Conservation (phyloP, 2,797 vertebrate genomes). For the Iguana delicatissima region DNA sequence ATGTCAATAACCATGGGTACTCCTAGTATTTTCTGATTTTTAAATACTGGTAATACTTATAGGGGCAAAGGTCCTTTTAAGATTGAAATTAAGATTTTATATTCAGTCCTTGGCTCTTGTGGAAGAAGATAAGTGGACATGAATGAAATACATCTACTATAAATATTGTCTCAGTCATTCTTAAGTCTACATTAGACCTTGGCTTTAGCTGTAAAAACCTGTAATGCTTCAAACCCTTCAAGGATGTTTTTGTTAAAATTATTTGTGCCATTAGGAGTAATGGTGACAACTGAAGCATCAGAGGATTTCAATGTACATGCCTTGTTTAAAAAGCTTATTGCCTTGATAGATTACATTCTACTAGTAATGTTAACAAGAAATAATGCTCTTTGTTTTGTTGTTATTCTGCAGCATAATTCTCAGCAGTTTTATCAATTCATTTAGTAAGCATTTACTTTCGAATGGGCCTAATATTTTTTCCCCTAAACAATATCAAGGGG, state of each 20-base stretch:
- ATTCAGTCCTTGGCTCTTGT: slow-evolving; percentile 37
- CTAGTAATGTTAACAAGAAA: neutral
- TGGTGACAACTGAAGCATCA: slow-evolving; percentile 31
- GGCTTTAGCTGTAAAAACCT: slow-evolving; percentile 29
- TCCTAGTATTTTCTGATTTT: neutral
- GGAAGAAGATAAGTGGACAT: slow-evolving; percentile 16
- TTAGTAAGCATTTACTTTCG: slow-evolving; percentile 59
- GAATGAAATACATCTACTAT: slow-evolving; percentile 44
- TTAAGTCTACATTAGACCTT: slow-evolving; percentile 12
- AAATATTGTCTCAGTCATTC: slow-evolving; percentile 35
- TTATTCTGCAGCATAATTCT: slow-evolving; percentile 34
- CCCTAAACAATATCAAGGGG: slow-evolving; percentile 52
- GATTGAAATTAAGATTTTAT: slow-evolving; percentile 50
- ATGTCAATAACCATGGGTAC: slow-evolving; percentile 40
- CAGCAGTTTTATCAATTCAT: slow-evolving; percentile 46
- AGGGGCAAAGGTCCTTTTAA: slow-evolving; percentile 60
- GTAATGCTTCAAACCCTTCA: slow-evolving; percentile 42
- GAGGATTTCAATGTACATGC: slow-evolving; percentile 25
- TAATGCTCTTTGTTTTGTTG: neutral
- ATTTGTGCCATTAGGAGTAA: slow-evolving; percentile 38
- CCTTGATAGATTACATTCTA: slow-evolving; percentile 8
- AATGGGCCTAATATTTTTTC: slow-evolving; percentile 65
- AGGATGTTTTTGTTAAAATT: slow-evolving; percentile 56
- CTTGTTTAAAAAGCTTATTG: neutral
- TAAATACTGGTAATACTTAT: neutral